Base-by-base conservation (phyloP, 2,113 vertebrate genomes). In the Hippocampus guttulatus region DNA sequence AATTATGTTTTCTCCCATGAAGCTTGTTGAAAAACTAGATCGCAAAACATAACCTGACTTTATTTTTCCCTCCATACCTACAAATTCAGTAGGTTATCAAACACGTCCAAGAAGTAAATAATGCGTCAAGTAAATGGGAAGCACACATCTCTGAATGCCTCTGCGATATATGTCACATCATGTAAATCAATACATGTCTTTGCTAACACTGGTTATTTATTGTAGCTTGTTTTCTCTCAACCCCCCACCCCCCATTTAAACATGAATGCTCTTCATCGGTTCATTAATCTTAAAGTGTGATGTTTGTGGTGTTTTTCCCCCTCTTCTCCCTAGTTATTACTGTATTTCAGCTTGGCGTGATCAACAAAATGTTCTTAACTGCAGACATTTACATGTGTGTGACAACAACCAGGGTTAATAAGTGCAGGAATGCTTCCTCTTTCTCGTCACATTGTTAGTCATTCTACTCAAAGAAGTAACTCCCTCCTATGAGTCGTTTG, bases 351-450 rank as follows among this genome's bases (percentile, higher is more conserved):
- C 1, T 63, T 20, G 47, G 61, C 58, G 43, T 33, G 1, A 52
- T 80, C 66, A 72, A 75, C 40, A 63, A 52, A 45, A 62, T 67
- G 21, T 43, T 75, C 71, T 54, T 67, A 67, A 67, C 67, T 70
- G 43, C 18, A 73, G 27, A 76, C 52, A 67, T 70, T 74, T 65
- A 76, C 77, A 71, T 43, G 14, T 52, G 58, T 41, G 66, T 51
- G 52, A 72, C 47, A 58, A 23, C 21, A 27, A 1, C 63, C 51
- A 10, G n/a, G 14, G 84, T 90, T 86, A 88, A 87, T 85, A 45
- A 77, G 78, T 83, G 15, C 18, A 58, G 25, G 67, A 71, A 51
- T 30, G 49, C n/a, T 71, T 68, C 68, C 52, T 70, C 10, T 68
- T 30, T 8, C 1, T 3, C 70, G 18, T n/a, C 64, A 70, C 74